Conservation (phyloP, 2,797 vertebrate genomes). For the Pangasius mekongensis region DNA sequence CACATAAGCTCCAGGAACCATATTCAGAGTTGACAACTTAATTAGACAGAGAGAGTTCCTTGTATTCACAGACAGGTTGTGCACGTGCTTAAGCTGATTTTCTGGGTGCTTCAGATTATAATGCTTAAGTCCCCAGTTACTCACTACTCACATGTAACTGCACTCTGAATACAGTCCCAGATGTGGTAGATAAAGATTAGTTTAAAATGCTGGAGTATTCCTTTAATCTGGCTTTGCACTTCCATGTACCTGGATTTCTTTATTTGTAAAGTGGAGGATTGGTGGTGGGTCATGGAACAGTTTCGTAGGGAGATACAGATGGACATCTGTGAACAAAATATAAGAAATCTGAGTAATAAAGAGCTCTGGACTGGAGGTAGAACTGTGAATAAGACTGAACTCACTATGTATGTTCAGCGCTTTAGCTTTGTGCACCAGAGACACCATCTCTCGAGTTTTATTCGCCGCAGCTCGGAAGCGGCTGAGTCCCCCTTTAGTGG, state of each 20-base stretch:
- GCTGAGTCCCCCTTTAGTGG: conserved; percentile 59
- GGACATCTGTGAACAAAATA: conserved; percentile 76
- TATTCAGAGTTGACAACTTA: neutral
- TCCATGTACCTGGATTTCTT: conserved; percentile 52
- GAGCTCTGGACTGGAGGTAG: neutral
- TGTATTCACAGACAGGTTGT: neutral
- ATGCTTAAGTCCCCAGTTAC: neutral
- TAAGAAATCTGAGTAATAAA: neutral
- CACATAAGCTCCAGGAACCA: neutral
- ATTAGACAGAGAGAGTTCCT: neutral
- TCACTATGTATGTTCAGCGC: conserved; percentile 87
- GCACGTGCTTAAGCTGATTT: neutral
- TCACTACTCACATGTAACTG: neutral
- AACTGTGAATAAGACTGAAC: conserved; percentile 53
- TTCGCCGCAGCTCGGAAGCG: conserved; percentile 84
- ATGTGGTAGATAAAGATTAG: neutral
- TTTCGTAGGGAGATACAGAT: conserved; percentile 90
- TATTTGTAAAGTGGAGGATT: conserved; percentile 78
- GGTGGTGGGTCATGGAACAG: conserved; percentile 81
- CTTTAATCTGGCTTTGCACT: neutral
- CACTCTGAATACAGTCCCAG: neutral
- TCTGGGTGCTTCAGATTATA: neutral
- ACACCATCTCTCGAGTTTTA: conserved; percentile 85
- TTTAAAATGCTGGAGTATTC: neutral
- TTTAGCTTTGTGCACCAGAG: conserved; percentile 86